phyloP scores from a whole-genome alignment of 37 sponge, comb jelly and placozoan species.

The Hormiphora californensis region DNA sequence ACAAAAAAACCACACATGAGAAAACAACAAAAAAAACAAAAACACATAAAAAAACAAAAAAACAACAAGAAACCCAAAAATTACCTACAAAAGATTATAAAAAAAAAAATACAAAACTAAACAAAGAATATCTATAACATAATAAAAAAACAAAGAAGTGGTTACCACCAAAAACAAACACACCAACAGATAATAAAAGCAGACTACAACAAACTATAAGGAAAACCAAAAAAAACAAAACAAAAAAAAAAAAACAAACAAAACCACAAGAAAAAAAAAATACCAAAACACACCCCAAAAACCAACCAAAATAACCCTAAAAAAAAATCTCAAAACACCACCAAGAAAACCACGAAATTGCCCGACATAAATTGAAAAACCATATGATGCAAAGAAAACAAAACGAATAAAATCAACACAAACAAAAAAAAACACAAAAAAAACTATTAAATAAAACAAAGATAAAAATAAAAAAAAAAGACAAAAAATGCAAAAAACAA shows the following conservation, averaged over 20 bases:
- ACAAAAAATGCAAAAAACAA: not conserved
- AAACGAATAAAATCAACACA: not conserved
- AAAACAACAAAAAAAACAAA: not conserved
- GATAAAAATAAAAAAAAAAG: not conserved
- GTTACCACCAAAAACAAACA: not conserved
- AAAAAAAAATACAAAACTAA: not conserved
- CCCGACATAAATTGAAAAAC: not conserved
- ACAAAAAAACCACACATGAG: not conserved
- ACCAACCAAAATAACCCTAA: not conserved
- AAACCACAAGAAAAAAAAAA: not conserved
- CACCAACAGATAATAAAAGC: not conserved
- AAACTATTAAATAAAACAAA: not conserved
- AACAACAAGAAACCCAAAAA: not conserved
- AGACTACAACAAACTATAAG: not conserved
- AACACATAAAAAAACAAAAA: not conserved
- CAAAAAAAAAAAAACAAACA: not conserved
- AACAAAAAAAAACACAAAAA: not conserved
- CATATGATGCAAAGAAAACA: not conserved
- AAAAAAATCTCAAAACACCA: not conserved
- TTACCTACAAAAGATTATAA: not conserved
- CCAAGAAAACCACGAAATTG: not conserved
- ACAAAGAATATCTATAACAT: not conserved
- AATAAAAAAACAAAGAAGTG: not conserved
- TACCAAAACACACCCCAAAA: not conserved
- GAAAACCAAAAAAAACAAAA: not conserved